A percentile compares a stretch with the other conserved stretches of the same genome.
Evolutionary conservation across 1,140 invertebrate species (phyloP).

Genomic region (Thaumetopoea pityocampa): DNA sequence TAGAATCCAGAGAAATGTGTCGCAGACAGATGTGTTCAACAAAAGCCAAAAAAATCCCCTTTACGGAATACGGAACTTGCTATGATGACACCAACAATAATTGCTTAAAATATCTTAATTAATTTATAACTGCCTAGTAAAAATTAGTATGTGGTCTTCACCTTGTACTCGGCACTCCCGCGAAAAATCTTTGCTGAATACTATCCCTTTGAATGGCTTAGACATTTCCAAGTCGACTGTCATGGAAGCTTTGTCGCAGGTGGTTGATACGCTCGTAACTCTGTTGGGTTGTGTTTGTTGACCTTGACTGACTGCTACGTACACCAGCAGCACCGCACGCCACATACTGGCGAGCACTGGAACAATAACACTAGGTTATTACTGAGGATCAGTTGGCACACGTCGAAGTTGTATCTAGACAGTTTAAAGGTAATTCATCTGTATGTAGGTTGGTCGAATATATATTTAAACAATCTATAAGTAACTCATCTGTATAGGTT

Average conservation of each 20-base stretch:
- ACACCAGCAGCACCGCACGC: slow-evolving; percentile 40
- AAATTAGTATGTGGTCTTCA: too few species aligned
- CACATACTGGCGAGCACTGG: slow-evolving; percentile 48
- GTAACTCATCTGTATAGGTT: too few species aligned
- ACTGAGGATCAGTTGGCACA: background rate
- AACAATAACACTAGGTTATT: slow-evolving; percentile 17
- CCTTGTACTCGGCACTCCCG: slow-evolving; percentile 79
- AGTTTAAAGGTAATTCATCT: too few species aligned
- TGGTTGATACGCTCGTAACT: slow-evolving; percentile 64
- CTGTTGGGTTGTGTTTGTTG: slow-evolving; percentile 42
- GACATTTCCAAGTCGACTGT: slow-evolving; percentile 76
- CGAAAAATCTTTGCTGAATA: slow-evolving; percentile 83
- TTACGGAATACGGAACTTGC: too few species aligned
- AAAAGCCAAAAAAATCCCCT: too few species aligned
- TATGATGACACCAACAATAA: too few species aligned
- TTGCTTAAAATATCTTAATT: too few species aligned
- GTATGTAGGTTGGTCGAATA: too few species aligned
- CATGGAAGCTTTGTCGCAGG: slow-evolving; percentile 77
- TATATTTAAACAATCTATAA: too few species aligned
- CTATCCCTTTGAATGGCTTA: slow-evolving; percentile 80
- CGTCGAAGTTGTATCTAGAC: slow-evolving; percentile 9
- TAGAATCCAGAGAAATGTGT: too few species aligned
- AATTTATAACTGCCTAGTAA: too few species aligned
- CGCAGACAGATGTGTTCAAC: too few species aligned
- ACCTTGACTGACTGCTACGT: slow-evolving; percentile 19